Base-by-base conservation (phyloP, 2,113 vertebrate species). In the Rhabdornis inornatus region DNA sequence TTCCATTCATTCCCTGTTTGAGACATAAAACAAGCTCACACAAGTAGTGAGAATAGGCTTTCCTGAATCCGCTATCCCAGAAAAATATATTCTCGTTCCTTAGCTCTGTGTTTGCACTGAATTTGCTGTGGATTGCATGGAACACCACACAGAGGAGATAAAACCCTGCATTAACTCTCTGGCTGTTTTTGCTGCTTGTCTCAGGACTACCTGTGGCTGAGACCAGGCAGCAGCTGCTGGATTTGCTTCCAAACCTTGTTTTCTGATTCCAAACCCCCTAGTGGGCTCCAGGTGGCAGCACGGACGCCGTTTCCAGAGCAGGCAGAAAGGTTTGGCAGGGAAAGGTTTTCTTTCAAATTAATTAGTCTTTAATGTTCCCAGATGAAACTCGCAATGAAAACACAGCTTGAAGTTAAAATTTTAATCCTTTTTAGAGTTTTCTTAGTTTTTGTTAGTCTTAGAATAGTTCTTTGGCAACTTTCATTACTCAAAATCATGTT, bases 251-350 rank as follows among this genome's bases (percentile, higher is more conserved):
- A 22, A 39, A 47, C 39, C 15, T 50, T 21, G 4, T 30, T 45
- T 75, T 50, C 49, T 56, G 12, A 1, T 64, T 61, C 30, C 30
- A 19, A 15, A 52, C 1, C 13, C 28, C 44, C 0, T 4, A 33
- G 17, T 17, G 39, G 63, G 61, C 85, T 86, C 88, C 56, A 92
- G 83, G 66, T 87, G 92, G 89, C 92, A 95, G 92, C 87, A 92
- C 7, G 4, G 42, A 27, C 53, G 52, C 15, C 12, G 1, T 74
- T 84, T 87, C 56, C 7, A 24, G 30, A 53, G 40, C 30, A 42
- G 12, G 28, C 18, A 10, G 39, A 44, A 64, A 39, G 6, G 14
- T 35, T 60, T 70, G 23, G 6, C 39, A 6, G 5, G 3, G 56
- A 80, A 83, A 72, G 8, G 3, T 78, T 59, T 53, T 6, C 8